phyloP scores from a whole-genome alignment of 2,888 invertebrate genomes.

The Reticulitermes lucifugus region DNA sequence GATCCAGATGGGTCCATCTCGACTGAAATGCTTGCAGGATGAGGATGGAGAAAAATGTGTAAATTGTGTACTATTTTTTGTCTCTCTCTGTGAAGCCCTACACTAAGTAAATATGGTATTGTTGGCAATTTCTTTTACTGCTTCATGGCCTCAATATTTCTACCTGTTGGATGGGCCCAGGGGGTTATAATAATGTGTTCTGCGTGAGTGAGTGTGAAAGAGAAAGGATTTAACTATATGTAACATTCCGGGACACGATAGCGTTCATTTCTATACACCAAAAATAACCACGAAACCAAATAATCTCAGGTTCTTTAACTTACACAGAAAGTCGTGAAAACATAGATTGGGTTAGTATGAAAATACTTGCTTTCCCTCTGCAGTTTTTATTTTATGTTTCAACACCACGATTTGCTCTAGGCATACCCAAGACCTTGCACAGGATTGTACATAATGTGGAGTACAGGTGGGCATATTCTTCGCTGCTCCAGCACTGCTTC shows the following conservation, averaged over 20 bases:
- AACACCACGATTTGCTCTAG: background rate
- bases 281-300: constrained; percentile 39
- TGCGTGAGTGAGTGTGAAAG: constrained; percentile 17
- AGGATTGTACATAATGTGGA: background rate
- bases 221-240: constrained; percentile 26
- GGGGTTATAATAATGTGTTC: constrained; percentile 10
- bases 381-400: constrained; percentile 7
- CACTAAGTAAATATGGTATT: constrained; percentile 22
- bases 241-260: constrained; percentile 46
- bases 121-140: constrained; percentile 23
- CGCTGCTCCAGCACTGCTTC: background rate
- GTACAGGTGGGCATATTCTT: background rate
- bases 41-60: constrained; percentile 27
- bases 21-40: constrained; percentile 28
- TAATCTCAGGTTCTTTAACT: constrained; percentile 45
- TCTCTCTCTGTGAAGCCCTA: constrained; percentile 9
- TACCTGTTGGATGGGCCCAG: constrained; percentile 41
- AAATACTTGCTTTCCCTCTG: background rate
- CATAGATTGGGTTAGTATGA: constrained; percentile 2
- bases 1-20: constrained; percentile 31
- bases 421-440: background rate
- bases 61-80: constrained; percentile 32
- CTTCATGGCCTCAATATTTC: constrained; percentile 46
- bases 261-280: constrained; percentile 32
- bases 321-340: constrained; percentile 2